Evolutionary conservation across 2,888 invertebrate genomes (phyloP), one percentile per base, ranked within the genome.

Genomic region (Dryocosmus kuriphilus): DNA sequence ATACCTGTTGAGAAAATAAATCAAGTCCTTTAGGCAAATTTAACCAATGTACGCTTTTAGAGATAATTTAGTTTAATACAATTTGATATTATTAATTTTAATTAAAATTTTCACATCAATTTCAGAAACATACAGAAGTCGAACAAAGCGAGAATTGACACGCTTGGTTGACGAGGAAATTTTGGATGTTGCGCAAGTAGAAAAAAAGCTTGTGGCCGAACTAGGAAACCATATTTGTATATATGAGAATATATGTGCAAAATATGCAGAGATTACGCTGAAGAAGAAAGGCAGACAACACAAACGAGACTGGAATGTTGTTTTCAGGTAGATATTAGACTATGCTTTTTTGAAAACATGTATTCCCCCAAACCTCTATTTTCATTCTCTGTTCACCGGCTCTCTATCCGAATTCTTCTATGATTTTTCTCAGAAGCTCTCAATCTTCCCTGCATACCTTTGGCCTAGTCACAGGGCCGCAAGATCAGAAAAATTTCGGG

Each of bases 171-270:
- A 90, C 41, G 92, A 92, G 78, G 93, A 94, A 80, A 92, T 94
- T 92, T 91, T 94, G 51, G 95, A 97, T 89, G 94, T 95, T 38
- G 92, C 92, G 0, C 94, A 96, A 88, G 96, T 96, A n/a, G 97
- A 97, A 92, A 96, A 96, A 90, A 94, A 95, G 91, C 94, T 97
- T 78, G 93, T 96, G 5, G 93, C 93, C 11, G 96, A 96, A 91
- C 94, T 97, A 85, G 97, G 97, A 27, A 94, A 94, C 55, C 94
- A 94, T 81, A 96, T 96, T 38, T 97, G 97, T 89, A 94, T 97
- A 84, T 95, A 96, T 87, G 96, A 96, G 85, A 94, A 95, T 80
- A 95, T 96, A 35, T 97, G 97, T 89, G 94, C 94, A 55, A 94
- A 94, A 81, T 95, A 96, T 88, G 96, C 96, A 0, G 82, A 81